These are phyloP conservation scores for Cladopsammia gracilis DNA, from an alignment of 64 coral and sea anemone species.

Conservation along the genomic window DNA sequence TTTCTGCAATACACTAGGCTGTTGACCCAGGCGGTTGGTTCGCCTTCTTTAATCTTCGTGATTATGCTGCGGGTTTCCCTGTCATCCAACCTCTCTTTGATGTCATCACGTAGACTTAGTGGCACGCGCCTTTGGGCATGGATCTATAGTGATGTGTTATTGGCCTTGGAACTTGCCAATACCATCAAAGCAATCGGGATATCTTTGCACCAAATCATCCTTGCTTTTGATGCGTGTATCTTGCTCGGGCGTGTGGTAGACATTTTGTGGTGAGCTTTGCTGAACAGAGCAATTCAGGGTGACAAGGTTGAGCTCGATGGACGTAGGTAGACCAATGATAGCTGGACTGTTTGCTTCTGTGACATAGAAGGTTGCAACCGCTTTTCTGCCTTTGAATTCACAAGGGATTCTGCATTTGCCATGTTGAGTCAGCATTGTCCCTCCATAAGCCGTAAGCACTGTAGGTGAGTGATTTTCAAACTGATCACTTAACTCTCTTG, in stretches of 20 bases:
- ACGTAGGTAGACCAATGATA: slow-evolving; percentile 79
- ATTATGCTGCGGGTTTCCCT: slow-evolving; percentile 29
- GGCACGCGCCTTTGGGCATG: slow-evolving; percentile 42
- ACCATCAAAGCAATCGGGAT: slow-evolving; percentile 6
- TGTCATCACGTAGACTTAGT: slow-evolving; percentile 46
- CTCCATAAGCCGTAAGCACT: too few species aligned
- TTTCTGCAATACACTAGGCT: slow-evolving; percentile 75
- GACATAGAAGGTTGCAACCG: slow-evolving; percentile 48
- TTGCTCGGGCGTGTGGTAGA: not conserved
- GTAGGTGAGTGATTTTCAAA: too few species aligned
- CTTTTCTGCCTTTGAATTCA: slow-evolving; percentile 5
- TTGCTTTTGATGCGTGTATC: not conserved
- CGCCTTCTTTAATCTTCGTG: slow-evolving; percentile 61
- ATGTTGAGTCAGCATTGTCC: too few species aligned
- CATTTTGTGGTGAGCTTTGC: too few species aligned
- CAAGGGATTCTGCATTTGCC: slow-evolving; percentile 66
- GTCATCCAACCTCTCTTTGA: slow-evolving; percentile 22
- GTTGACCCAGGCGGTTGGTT: slow-evolving; percentile 74
- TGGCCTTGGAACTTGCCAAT: not conserved
- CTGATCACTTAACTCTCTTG: too few species aligned
- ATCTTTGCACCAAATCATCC: not conserved
- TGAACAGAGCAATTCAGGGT: too few species aligned
- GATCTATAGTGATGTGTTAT: slow-evolving; percentile 25
- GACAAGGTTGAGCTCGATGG: too few species aligned
- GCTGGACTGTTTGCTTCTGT: slow-evolving; percentile 49